Conservation (phyloP, 92 coral and sea anemone genomes). For the Paragorgia papillata region DNA sequence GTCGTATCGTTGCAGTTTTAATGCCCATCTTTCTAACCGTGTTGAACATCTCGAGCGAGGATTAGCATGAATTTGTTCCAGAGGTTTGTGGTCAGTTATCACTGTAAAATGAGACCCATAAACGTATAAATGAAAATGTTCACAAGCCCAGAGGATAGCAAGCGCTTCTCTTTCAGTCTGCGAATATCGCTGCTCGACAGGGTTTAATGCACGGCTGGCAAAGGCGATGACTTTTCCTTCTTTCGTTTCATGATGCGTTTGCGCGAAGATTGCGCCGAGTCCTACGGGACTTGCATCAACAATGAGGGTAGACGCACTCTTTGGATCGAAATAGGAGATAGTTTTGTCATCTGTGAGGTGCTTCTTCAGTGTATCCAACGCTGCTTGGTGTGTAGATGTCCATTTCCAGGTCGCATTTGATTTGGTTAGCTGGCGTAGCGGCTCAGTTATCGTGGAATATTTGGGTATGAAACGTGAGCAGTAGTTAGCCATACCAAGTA, state of each 20-base stretch:
- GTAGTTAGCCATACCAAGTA: constrained; percentile 41
- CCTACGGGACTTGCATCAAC: constrained; percentile 48
- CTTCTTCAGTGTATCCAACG: constrained; percentile 33
- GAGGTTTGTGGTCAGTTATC: constrained; percentile 30
- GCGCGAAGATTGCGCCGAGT: constrained; percentile 34
- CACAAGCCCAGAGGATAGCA: constrained; percentile 41
- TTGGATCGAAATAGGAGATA: constrained; percentile 37
- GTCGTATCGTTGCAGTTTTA: constrained; percentile 18
- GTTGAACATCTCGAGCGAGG: constrained; percentile 34
- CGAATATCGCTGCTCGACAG: constrained; percentile 45
- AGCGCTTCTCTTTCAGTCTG: constrained; percentile 48
- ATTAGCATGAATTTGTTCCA: constrained; percentile 13
- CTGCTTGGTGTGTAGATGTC: constrained; percentile 34
- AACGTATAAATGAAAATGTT: constrained; percentile 34
- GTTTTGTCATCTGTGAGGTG: constrained; percentile 35
- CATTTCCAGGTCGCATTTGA: constrained; percentile 63
- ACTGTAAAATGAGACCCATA: constrained; percentile 17
- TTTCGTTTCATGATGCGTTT: neutral
- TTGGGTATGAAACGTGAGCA: constrained; percentile 37
- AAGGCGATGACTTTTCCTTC: constrained; percentile 21
- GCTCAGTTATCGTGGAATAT: constrained; percentile 55
- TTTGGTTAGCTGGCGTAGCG: constrained; percentile 55
- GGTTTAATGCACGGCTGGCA: constrained; percentile 34
- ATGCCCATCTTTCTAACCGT: constrained; percentile 23
- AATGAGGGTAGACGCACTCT: constrained; percentile 16